Evolutionary conservation across 30 jellyfish, hydroid and myxozoan genomes (phyloP), one percentile per base, ranked within the genome.

Genomic region (Calvadosia cruxmelitensis): DNA sequence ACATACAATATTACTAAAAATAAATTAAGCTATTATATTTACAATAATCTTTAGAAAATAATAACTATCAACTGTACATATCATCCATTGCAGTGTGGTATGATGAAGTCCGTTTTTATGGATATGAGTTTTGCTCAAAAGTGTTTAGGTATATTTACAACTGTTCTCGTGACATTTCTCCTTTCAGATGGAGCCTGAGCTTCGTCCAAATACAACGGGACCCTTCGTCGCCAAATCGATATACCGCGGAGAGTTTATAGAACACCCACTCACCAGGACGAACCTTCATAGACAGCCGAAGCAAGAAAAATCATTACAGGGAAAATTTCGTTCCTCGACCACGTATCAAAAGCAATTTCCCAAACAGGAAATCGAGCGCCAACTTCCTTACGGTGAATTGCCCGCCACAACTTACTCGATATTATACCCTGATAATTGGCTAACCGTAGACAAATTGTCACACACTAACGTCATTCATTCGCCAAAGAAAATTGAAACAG

Each of bases 391-490:
- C 50, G 83, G 65, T 42, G 95, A 84, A 57, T 42, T 69, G 33
- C 95, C 95, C 30, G 71, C 93, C 23, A 52, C 70, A 27, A 69
- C 95, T n/a, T 84, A 84, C 49, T 64, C 86, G 16, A 52, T 84
- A 26, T 75, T 84, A 34, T 84, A 84, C 49, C 95, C 95, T 1
- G 92, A 77, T 36, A 80, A 72, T 28, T 70, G 62, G 0, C 28
- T 63, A 48, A 86, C 85, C 26, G 71, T 73, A 26, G 83, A 75
- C n/a, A 72, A 77, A 50, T 53, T 53, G 13, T 84, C 95, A 0
- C 62, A 64, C 62, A 84, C 70, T 29, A 77, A 84, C 61, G 63
- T 71, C 35, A 53, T 76, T 13, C 95, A 84, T 71, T 63, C 86
- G 24, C 87, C 87, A 0, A 71, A 72, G 52, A 68, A 34, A 49